A percentile compares a stretch with the other conserved stretches of the same genome.
Conservation (phyloP, 2,797 vertebrate genomes). For the Xenopus petersii region DNA sequence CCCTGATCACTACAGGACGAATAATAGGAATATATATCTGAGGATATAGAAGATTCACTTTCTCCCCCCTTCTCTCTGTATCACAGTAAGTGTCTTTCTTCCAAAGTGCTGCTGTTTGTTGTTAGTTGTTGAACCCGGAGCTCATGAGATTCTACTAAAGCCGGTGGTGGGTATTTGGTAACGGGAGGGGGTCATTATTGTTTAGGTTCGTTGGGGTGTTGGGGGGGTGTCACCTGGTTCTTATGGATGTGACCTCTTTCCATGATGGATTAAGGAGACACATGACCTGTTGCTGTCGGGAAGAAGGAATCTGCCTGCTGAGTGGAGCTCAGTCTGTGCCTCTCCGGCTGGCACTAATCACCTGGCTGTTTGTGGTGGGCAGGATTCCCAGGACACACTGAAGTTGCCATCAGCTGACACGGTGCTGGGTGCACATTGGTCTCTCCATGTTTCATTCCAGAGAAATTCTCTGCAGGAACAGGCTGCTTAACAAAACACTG, state of each 20-base stretch:
- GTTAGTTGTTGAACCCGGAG: neutral
- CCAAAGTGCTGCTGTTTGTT: neutral
- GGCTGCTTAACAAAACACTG: conserved; percentile 29
- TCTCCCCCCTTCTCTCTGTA: neutral
- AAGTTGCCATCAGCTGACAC: conserved; percentile 35
- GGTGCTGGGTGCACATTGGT: conserved; percentile 19
- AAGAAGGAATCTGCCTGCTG: neutral
- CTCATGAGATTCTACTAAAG: neutral
- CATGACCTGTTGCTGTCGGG: neutral
- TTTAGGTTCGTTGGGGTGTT: too few relatives aligned
- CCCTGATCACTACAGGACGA: neutral
- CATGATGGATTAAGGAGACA: conserved; percentile 20
- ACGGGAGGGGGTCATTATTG: too few relatives aligned
- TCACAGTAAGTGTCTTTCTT: conserved; percentile 31
- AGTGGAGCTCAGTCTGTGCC: conserved; percentile 21
- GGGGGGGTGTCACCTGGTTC: neutral
- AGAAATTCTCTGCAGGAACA: neutral
- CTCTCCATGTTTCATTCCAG: conserved; percentile 20
- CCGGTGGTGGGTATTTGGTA: too few relatives aligned
- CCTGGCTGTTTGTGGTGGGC: conserved; percentile 21
- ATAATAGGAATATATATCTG: neutral
- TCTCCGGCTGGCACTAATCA: conserved; percentile 22
- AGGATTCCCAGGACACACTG: conserved; percentile 27
- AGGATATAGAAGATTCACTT: neutral
- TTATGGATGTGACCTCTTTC: neutral